Evolutionary conservation across 2,888 invertebrate species (phyloP).

Genomic region (Nemapogon koenigi): DNA sequence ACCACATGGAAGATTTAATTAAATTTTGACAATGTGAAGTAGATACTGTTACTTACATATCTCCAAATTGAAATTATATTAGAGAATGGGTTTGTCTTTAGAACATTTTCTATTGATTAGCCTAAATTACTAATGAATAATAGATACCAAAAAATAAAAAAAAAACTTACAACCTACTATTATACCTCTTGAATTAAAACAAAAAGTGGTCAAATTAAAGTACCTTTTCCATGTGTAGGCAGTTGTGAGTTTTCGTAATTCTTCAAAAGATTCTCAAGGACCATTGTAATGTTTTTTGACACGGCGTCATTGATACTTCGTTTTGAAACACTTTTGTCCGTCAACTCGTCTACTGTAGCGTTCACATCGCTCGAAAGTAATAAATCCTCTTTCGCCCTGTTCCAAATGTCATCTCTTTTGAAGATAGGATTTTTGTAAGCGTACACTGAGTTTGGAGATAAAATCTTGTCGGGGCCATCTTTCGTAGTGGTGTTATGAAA

Average conservation of each 20-base stretch:
- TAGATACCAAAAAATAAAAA: no score
- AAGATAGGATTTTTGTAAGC: background rate
- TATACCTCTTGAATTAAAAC: no score
- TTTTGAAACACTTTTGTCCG: slow-evolving; percentile 28
- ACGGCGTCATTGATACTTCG: slow-evolving; percentile 73
- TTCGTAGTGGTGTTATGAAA: slow-evolving; percentile 25
- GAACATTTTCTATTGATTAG: no score
- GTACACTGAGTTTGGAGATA: slow-evolving; percentile 1
- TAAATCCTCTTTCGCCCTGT: slow-evolving; percentile 32
- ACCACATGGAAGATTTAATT: no score
- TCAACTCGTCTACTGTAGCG: slow-evolving; percentile 32
- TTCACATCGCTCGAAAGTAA: slow-evolving; percentile 42
- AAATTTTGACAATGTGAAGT: no score
- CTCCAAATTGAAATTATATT: no score
- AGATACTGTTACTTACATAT: no score
- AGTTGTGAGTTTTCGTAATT: slow-evolving; percentile 90
- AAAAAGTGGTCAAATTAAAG: slow-evolving; percentile 1
- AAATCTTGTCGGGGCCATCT: slow-evolving; percentile 1
- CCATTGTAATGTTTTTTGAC: slow-evolving; percentile 83
- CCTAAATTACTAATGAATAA: no score
- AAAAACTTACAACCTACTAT: no score
- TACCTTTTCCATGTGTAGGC: slow-evolving; percentile 89
- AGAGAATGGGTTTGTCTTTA: no score
- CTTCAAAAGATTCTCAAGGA: slow-evolving; percentile 85
- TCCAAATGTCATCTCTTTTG: slow-evolving; percentile 30